phyloP scores from a whole-genome alignment of 2,888 invertebrate genomes.

The Orthosia gothica region DNA sequence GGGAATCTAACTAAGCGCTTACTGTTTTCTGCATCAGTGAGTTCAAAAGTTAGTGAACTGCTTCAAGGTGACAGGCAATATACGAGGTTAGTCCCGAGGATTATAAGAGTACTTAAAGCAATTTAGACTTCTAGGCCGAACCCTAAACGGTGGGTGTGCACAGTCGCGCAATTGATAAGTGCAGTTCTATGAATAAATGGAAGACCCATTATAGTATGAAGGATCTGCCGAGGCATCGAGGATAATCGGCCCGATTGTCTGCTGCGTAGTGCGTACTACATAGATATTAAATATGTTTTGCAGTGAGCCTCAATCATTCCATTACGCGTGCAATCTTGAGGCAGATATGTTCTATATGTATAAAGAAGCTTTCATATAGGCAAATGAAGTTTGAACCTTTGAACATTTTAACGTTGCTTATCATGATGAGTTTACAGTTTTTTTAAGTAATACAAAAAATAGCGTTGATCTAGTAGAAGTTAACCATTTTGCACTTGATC shows the following conservation, averaged over 20 bases:
- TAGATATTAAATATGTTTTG: neutral
- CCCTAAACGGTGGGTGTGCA: constrained; percentile 54
- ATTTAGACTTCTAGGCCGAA: constrained; percentile 44
- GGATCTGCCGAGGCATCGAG: constrained; percentile 52
- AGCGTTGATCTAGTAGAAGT: neutral
- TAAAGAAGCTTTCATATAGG: neutral
- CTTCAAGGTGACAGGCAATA: neutral
- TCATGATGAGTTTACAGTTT: neutral
- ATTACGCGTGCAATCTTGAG: constrained; percentile 23
- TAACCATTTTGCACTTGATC: constrained; percentile 27
- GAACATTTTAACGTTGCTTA: constrained; percentile 1
- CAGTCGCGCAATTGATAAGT: constrained; percentile 49
- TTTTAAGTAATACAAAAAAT: neutral
- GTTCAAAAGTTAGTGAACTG: neutral
- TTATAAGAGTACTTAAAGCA: constrained; percentile 28
- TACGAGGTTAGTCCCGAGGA: neutral
- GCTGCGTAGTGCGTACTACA: constrained; percentile 12
- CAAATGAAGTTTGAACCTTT: neutral
- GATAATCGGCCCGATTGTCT: constrained; percentile 57
- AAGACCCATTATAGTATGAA: constrained; percentile 58
- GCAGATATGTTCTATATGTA: neutral
- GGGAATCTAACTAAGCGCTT: neutral
- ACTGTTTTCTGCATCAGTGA: neutral
- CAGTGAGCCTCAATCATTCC: constrained; percentile 18
- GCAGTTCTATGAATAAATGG: constrained; percentile 59